Evolutionary conservation across 1,140 invertebrate species (phyloP), one percentile per base, ranked within the genome.

Genomic region (Aphidius gifuensis): DNA sequence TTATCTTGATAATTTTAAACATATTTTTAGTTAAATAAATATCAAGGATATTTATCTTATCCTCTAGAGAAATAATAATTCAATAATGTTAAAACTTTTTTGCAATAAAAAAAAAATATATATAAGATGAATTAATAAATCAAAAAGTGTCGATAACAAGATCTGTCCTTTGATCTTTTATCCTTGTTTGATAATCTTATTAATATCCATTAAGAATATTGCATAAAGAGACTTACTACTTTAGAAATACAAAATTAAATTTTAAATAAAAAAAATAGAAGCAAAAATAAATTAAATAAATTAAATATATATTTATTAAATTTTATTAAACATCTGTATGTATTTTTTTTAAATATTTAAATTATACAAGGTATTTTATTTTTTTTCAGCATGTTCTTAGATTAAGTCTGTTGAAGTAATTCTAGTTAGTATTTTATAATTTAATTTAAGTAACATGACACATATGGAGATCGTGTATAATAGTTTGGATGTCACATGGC

Each of bases 191-290:
- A 51, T 61, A 61, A 61, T 61, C 60, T 61, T 51, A 61, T 61
- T 55, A 61, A 61, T 61, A 55, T 61, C 45, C 60, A 61, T 61
- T 55, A 61, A 32, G 21, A 50, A 61, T 61, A 61, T 61, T 61
- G 60, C 60, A 32, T 56, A 43, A 38, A 53, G 11, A 60, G 11
- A 60, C 32, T 44, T 16, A 38, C n/a, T 16, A 21, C 11, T 49
- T 21, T 6, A 42, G n/a, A 5, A 32, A 32, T 32, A 16, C 16
- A 16, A 16, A 16, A 16, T 16, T 16, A 16, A 16, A 16, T 32
- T 32, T 32, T 1, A 32, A 32, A 32, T 3, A 32, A 4, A 32
- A 32, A 32, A 32, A 32, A 32, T 3, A 16, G 16, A 16, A 16
- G 16, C 16, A 32, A 32, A 32, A 32, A 3, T 32, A 32, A 32